These are phyloP conservation scores for Drosophila sturtevanti DNA, from an alignment of 1,140 invertebrate species.

Conservation along the genomic window DNA sequence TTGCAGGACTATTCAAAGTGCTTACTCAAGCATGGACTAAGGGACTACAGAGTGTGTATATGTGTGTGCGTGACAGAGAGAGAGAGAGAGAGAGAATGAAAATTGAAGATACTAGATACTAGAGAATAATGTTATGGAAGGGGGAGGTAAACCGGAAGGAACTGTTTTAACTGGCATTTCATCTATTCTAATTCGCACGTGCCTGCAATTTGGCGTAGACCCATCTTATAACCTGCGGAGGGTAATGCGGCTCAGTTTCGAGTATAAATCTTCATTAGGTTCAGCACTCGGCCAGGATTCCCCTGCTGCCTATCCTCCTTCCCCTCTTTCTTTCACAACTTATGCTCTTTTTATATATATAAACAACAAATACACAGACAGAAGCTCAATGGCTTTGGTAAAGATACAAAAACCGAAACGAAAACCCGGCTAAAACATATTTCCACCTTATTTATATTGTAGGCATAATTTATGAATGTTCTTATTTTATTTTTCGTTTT, in stretches of 20 bases:
- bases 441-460: constrained; percentile 74
- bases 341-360: constrained; percentile 65
- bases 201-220: constrained; percentile 72
- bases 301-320: neutral
- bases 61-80: neutral
- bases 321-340: constrained; percentile 62
- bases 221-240: constrained; percentile 21
- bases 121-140: neutral
- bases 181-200: constrained; percentile 76
- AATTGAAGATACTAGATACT: neutral
- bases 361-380: neutral
- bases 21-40: constrained; percentile 53
- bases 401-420: constrained; percentile 28
- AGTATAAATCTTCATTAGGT: constrained; percentile 76
- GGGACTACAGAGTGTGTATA: neutral
- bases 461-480: constrained; percentile 72
- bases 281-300: constrained; percentile 21
- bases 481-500: neutral
- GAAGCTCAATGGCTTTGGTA: constrained; percentile 17
- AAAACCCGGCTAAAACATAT: constrained; percentile 45
- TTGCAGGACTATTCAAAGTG: constrained; percentile 67
- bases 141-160: neutral
- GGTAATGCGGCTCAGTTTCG: constrained; percentile 22
- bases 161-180: constrained; percentile 8
- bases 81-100: neutral